These are phyloP conservation scores for Callaeas wilsoni DNA, from an alignment of 2,113 vertebrate genomes.

Conservation along the genomic window DNA sequence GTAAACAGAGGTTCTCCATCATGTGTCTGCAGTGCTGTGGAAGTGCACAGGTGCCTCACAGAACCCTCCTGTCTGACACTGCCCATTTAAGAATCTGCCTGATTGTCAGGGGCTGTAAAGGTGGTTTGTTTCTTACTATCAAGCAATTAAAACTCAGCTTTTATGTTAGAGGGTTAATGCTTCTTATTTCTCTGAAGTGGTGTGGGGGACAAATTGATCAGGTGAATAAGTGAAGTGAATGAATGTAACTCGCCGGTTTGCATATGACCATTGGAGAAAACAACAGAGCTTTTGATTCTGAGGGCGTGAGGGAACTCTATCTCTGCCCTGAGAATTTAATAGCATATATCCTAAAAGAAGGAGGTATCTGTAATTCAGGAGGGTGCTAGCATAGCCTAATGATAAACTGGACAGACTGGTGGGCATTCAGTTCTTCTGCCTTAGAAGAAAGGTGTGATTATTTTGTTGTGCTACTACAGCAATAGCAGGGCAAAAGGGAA, in stretches of 20 bases:
- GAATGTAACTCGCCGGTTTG: background rate
- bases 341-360: background rate
- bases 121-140: background rate
- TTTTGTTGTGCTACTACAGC: background rate
- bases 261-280: background rate
- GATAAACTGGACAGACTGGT: background rate
- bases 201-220: background rate
- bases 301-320: rapidly evolving
- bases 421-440: too few relatives aligned
- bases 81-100: background rate
- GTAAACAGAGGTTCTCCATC: background rate
- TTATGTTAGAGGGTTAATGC: background rate
- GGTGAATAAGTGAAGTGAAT: background rate
- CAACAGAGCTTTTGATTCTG: background rate
- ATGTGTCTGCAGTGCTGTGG: background rate
- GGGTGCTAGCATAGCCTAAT: background rate
- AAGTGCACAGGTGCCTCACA: background rate
- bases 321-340: background rate
- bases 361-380: background rate
- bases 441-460: background rate
- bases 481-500: background rate
- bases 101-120: background rate
- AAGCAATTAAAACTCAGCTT: background rate
- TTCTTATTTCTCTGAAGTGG: background rate
- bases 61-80: too few relatives aligned